phyloP scores from a whole-genome alignment of 2,888 invertebrate genomes.

The Trissolcus japonicus region DNA sequence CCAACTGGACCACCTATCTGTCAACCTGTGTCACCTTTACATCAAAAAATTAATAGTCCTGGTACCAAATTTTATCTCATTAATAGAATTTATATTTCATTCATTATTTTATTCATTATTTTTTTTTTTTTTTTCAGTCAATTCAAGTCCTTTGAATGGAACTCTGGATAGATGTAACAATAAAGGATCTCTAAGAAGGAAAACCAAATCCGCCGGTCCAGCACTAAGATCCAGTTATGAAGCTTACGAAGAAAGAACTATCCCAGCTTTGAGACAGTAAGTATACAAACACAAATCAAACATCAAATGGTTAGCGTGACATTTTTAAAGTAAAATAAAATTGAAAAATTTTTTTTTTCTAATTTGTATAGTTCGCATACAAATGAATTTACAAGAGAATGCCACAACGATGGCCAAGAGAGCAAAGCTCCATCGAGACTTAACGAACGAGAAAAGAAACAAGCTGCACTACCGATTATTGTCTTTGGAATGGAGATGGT shows the following conservation, averaged over 20 bases:
- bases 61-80: conserved; percentile 62
- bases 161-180: conserved; percentile 70
- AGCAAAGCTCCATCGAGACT: conserved; percentile 78
- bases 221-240: conserved; percentile 82
- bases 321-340: background rate
- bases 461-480: conserved; percentile 92
- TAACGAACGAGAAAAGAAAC: conserved; percentile 89
- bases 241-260: conserved; percentile 90
- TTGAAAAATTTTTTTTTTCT: background rate
- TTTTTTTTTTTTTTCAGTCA: too few relatives aligned
- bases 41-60: conserved; percentile 77
- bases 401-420: conserved; percentile 80
- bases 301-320: background rate
- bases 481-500: conserved; percentile 94
- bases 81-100: background rate
- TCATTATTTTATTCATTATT: too few relatives aligned
- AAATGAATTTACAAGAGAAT: conserved; percentile 87
- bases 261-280: conserved; percentile 91
- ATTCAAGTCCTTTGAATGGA: conserved; percentile 78
- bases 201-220: conserved; percentile 77
- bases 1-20: conserved; percentile 76
- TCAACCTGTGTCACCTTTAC: conserved; percentile 78
- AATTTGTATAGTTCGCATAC: conserved; percentile 83
- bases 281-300: conserved; percentile 62
- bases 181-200: conserved; percentile 79